Base-by-base conservation (phyloP, 2,113 vertebrate species). In the Puffinus mauretanicus region DNA sequence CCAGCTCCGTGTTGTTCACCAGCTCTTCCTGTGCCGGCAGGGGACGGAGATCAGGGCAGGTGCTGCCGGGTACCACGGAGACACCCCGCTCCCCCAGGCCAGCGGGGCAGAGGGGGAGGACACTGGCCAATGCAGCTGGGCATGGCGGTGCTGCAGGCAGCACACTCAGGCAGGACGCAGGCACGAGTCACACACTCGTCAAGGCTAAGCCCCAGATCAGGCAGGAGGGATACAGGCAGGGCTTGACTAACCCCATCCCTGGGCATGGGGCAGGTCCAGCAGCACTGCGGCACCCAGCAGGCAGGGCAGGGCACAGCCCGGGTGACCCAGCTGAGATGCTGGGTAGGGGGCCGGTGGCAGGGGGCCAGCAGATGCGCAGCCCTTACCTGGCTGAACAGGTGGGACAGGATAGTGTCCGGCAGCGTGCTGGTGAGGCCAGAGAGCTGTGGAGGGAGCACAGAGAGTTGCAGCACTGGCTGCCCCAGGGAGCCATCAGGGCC, bases 361-460 rank as follows among this genome's bases (percentile, higher is more conserved):
- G 52, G 66, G 7, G 13, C 42, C 0, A 0, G 46, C 15, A 77
- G 86, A n/a, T 9, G 17, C 3, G 3, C 51, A 81, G 57, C 34
- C 42, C 97, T 96, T 97, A 99, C 99, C 99, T 99, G 99, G 98
- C 99, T 99, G 98, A 99, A 99, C 7, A 99, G 98, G 88, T 99
- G 99, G 36, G 99, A 98, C 49, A 99, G 98, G 65, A 99, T 98
- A 0, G 97, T 99, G 85, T 99, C 99, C 0, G 99, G 99, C 84
- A 99, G 97, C 0, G 98, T 97, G 92, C 99, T 99, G 96, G 99
- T 99, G 95, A 99, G 97, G 91, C 99, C 99, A 0, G 99, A 99
- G 88, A 99, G 98, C 98, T 98, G 98, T 9, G 16, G 71, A 77
- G 40, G 81, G 55, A 55, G 52, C 44, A 94, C 25, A 71, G 29